Base-by-base conservation (phyloP, 2,888 invertebrate species). In the Cheilosia vulpina region DNA sequence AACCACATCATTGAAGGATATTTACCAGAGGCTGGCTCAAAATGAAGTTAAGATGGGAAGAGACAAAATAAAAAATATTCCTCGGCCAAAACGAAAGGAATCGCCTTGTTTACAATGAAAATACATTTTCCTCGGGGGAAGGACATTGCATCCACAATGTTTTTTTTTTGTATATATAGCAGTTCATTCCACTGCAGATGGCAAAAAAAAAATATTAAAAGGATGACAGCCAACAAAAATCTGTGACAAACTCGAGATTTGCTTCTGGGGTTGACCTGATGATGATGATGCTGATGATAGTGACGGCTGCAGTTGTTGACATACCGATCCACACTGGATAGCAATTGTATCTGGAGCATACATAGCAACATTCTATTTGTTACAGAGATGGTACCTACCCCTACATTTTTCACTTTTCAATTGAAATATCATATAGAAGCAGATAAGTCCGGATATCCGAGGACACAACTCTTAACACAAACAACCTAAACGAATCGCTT, bases 111-210 rank as follows among this genome's bases (percentile, higher is more conserved):
- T 75, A 69, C 73, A 60, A 68, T 19, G 47, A 34, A 50, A 47
- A 47, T 52, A 27, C 7, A 31, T 31, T 31, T 27, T 52, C 41
- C 47, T 31, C 15, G 17, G 24, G 15, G 43, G 17, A 52, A 52
- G 52, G 13, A 19, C 5, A 38, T 11, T 27, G 15, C 15, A 55
- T 38, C 27, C 52, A 72, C 62, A 52, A 53, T 21, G 38, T 60
- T 7, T 38, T 38, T 27, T 47, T 19, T 31, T 0, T 5, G 1
- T 27, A 6, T 66, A 66, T 47, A 57, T 76, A 76, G 81, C 81
- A 76, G 76, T 72, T 82, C 82, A 66, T 72, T 72, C 77, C 71
- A 72, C 72, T 83, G 71, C 82, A 78, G 63, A 78, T 73, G 62
- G 15, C 68, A 73, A 57, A 50, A 58, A 52, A 15, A 69, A 55